Evolutionary conservation across 2,797 vertebrate genomes (phyloP), one percentile per base, ranked within the genome.

Genomic region (Spheniscus humboldti): DNA sequence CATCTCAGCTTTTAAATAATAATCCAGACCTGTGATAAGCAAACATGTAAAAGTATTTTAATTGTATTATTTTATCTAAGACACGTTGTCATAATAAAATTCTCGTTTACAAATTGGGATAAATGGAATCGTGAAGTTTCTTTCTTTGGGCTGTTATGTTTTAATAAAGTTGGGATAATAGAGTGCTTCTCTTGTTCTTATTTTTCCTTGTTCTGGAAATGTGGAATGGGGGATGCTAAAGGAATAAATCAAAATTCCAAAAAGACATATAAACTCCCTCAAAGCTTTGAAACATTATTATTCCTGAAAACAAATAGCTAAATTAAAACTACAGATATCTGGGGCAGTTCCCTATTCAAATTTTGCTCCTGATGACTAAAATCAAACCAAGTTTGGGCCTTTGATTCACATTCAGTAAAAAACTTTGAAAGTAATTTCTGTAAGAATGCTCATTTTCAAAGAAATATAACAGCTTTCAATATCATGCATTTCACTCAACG

Each of bases 351-450:
- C 41, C 27, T 85, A 85, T 90, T 75, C 72, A 94, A 74, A 64
- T 95, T 86, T 81, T 94, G 7, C 22, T 92, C 31, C 66, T 0
- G 2, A 45, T 55, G 25, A 53, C 50, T 95, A 81, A 93, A 96
- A 88, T 94, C 75, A 84, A 94, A 90, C 33, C 48, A 86, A 66
- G 17, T 96, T 88, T 84, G 30, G 20, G 50, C 57, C 73, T 97
- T 96, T 88, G 76, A 92, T 91, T 91, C 59, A 76, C 2, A 1
- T 57, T 95, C 39, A 90, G 60, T 72, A 64, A 73, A 88, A 93
- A 94, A 85, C 74, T 90, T 93, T 80, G 64, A 66, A 94, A 95
- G 73, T 35, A 14, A 85, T 94, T 96, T 56, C 94, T 81, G 22
- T 76, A 30, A 89, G 39, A 73, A 86, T 67, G 41, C 25, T 89